Evolutionary conservation across 2,888 invertebrate species (phyloP), one percentile per base, ranked within the genome.

Genomic region (Coecobrya sp.): DNA sequence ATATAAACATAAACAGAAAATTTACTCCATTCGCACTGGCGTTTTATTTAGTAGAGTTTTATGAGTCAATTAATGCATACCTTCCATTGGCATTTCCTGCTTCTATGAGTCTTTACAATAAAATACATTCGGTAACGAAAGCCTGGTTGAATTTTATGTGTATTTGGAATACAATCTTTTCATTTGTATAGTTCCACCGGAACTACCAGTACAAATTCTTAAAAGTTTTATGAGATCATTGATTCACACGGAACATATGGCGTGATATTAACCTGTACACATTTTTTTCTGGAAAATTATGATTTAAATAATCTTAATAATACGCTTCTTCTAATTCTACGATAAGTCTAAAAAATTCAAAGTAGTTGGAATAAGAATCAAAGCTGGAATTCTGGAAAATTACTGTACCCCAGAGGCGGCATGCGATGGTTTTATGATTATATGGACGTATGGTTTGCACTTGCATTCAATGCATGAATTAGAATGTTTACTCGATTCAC

Each of bases 351-450:
- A 30, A 42, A 73, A 52, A 13, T 22, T 49, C 76, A 79, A 45
- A 8, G 1, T 22, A 16, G 25, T 8, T 13, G 27, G n/a, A n/a
- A n/a, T n/a, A n/a, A 27, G n/a, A 52, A 27, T 55, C 16, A 81
- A 81, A 81, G 16, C 81, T 81, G 55, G 45, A 86, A 70, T 70
- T 68, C 86, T 68, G 68, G 70, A 86, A 86, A 86, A n/a, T n/a
- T n/a, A n/a, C n/a, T 49, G 19, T 8, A 10, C 22, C 86, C 86
- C 86, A 86, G 27, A 49, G 85, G 86, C 86, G 19, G 86, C 68
- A 55, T 76, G 16, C 7, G 10, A 70, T 79, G 2, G 4, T 42
- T 16, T 25, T 55, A 81, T 27, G 55, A 2, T 52, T 25, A 22
- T 16, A 19, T 16, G 4, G 22, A 10, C 22, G n/a, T 36, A 25